Conservation (phyloP, 1,140 invertebrate species). For the Drosophila kikkawai region DNA sequence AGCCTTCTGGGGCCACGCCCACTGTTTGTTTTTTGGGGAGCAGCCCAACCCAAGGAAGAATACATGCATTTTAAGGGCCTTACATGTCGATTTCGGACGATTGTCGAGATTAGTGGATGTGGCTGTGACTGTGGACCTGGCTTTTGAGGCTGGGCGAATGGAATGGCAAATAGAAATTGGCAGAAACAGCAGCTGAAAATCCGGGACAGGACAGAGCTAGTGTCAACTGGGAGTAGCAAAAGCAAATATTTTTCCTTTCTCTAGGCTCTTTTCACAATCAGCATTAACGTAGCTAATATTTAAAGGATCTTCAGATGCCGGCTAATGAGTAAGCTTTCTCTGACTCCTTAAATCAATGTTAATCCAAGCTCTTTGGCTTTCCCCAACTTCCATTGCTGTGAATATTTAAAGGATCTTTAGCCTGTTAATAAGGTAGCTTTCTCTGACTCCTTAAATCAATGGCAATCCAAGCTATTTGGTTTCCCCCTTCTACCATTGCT, state of each 20-base stretch:
- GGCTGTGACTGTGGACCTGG: conserved; percentile 26
- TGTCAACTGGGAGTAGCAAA: conserved; percentile 14
- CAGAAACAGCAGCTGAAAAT: conserved; percentile 29
- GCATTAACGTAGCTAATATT: conserved; percentile 6
- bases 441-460: neutral
- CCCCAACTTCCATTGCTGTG: neutral
- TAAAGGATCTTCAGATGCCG: neutral
- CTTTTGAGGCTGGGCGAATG: conserved; percentile 45
- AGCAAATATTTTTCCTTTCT: conserved; percentile 13
- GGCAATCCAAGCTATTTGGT: neutral
- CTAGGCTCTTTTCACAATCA: conserved; percentile 13
- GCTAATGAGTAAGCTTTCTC: neutral
- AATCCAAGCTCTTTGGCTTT: neutral
- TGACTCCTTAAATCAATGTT: neutral
- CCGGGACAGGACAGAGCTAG: conserved; percentile 12
- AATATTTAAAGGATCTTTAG: neutral
- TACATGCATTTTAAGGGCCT: conserved; percentile 81
- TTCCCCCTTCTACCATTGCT: neutral
- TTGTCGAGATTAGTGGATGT: conserved; percentile 63
- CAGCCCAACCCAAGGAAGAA: conserved; percentile 29
- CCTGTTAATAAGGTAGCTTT: neutral
- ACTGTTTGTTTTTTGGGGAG: conserved; percentile 16
- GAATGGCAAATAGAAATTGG: conserved; percentile 35
- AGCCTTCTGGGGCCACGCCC: conserved; percentile 53
- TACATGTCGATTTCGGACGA: conserved; percentile 76